Evolutionary conservation across 2,797 vertebrate genomes (phyloP).

Genomic region (Lateolabrax maculatus): DNA sequence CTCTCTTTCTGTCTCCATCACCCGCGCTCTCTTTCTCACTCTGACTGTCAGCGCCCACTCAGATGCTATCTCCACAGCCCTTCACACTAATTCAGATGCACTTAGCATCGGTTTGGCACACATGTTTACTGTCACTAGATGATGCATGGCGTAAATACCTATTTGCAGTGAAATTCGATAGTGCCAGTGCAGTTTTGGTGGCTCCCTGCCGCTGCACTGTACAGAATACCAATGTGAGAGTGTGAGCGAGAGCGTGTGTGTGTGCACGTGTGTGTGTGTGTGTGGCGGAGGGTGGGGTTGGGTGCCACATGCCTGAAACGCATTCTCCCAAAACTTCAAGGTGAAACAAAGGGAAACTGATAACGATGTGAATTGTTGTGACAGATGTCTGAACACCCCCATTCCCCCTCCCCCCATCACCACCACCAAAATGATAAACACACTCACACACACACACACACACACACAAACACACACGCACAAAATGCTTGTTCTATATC

Average conservation of each 20-base stretch:
- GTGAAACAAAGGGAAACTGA: slow-evolving; percentile 80
- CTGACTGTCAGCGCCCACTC: slow-evolving; percentile 62
- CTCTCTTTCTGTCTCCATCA: slow-evolving; percentile 38
- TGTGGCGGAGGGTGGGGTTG: slow-evolving; percentile 50
- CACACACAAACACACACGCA: slow-evolving; percentile 34
- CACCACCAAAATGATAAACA: slow-evolving; percentile 45
- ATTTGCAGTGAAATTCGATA: slow-evolving; percentile 81
- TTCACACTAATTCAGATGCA: slow-evolving; percentile 80
- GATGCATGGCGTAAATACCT: slow-evolving; percentile 78
- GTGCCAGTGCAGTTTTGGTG: slow-evolving; percentile 68
- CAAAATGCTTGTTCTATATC: slow-evolving; percentile 33
- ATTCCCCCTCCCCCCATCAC: slow-evolving; percentile 6
- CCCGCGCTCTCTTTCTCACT: slow-evolving; percentile 37
- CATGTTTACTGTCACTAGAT: slow-evolving; percentile 77
- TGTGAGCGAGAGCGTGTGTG: slow-evolving; percentile 7
- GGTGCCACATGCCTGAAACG: slow-evolving; percentile 70
- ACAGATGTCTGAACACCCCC: slow-evolving; percentile 71
- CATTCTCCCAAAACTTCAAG: slow-evolving; percentile 78
- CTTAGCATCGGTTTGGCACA: slow-evolving; percentile 73
- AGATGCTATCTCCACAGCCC: slow-evolving; percentile 75
- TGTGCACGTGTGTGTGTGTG: slow-evolving; percentile 9
- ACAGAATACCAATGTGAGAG: slow-evolving; percentile 55
- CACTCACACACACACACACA: slow-evolving; percentile 20
- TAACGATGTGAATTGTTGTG: slow-evolving; percentile 77
- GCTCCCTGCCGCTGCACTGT: slow-evolving; percentile 46